Evolutionary conservation across 2,113 vertebrate genomes (phyloP).

Genomic region (Nestor notabilis): DNA sequence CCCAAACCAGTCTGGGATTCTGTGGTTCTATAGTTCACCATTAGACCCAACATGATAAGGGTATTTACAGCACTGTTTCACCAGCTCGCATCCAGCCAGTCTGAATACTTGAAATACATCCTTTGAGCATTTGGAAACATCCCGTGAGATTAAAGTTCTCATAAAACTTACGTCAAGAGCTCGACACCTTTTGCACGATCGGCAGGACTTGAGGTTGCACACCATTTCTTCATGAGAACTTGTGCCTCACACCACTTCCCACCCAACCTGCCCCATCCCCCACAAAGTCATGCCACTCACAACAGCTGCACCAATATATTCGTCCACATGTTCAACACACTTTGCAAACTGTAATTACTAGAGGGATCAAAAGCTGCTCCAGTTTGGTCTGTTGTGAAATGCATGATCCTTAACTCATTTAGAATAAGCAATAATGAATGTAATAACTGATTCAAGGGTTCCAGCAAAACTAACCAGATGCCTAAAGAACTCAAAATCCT

Average conservation of each 20-base stretch:
- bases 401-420: too few relatives aligned
- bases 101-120: background rate
- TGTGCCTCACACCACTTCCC: background rate
- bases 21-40: background rate
- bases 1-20: background rate
- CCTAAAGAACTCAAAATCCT: background rate
- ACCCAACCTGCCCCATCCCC: background rate
- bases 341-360: too few relatives aligned
- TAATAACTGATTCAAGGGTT: background rate
- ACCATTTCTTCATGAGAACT: background rate
- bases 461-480: background rate
- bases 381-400: background rate
- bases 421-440: background rate
- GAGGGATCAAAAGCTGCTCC: background rate
- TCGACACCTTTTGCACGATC: background rate
- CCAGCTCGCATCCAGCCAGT: background rate
- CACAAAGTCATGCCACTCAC: rapidly evolving
- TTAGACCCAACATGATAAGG: background rate
- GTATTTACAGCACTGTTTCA: background rate
- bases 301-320: background rate
- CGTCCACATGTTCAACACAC: rapidly evolving
- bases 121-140: rapidly evolving
- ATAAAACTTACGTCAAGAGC: background rate
- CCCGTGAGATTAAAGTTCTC: background rate
- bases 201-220: background rate